These are phyloP conservation scores for Drosophila biarmipes DNA, from an alignment of 1,140 invertebrate genomes.

Conservation along the genomic window DNA sequence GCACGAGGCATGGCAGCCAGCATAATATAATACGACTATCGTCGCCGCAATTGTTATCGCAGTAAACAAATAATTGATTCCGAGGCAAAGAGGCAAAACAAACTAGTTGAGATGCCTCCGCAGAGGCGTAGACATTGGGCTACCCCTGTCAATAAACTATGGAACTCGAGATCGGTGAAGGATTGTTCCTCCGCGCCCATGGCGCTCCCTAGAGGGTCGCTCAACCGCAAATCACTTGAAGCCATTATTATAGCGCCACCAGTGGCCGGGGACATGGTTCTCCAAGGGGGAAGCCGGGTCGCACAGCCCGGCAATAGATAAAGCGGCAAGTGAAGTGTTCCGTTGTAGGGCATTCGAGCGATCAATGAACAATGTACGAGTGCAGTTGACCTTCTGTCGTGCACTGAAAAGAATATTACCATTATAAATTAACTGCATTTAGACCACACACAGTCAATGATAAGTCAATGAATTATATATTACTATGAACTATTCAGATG, in stretches of 20 bases:
- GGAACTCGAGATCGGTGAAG: not conserved
- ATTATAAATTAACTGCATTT: not conserved
- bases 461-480: no score
- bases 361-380: constrained; percentile 13
- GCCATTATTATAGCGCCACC: constrained; percentile 49
- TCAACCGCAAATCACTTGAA: constrained; percentile 42
- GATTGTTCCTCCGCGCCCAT: not conserved
- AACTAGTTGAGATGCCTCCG: constrained; percentile 7
- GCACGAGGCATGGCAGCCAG: constrained; percentile 1
- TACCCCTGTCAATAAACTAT: not conserved
- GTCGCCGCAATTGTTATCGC: constrained; percentile 40
- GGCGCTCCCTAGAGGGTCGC: not conserved
- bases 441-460: no score
- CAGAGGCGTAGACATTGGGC: constrained; percentile 12
- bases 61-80: constrained; percentile 57
- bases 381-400: not conserved
- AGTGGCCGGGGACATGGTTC: not conserved
- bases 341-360: constrained; percentile 1
- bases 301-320: constrained; percentile 11
- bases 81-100: constrained; percentile 20
- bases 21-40: constrained; percentile 31
- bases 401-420: not conserved
- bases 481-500: no score
- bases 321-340: constrained; percentile 12
- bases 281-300: not conserved